Evolutionary conservation across 1,140 invertebrate species (phyloP).

Genomic region (Drosophila pseudoobscura): DNA sequence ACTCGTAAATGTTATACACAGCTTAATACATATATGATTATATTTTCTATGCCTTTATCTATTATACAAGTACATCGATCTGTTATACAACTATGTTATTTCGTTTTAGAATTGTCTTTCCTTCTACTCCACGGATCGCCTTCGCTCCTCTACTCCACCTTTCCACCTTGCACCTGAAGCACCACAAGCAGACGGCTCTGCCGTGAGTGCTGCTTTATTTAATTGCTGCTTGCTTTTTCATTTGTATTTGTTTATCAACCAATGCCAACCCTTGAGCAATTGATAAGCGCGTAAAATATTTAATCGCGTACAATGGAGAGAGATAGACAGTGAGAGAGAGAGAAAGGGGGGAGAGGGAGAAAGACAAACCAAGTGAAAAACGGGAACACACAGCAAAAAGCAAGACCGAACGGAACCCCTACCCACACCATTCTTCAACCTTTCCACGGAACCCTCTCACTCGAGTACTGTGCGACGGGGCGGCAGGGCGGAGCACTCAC

Average conservation of each 20-base stretch:
- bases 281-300: slow-evolving; percentile 78
- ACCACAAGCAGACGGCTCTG: slow-evolving; percentile 9
- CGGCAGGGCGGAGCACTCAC: slow-evolving; percentile 45
- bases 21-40: too few species aligned
- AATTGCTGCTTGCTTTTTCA: slow-evolving; percentile 49
- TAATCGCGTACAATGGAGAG: slow-evolving; percentile 53
- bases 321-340: slow-evolving; percentile 1
- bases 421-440: too few species aligned
- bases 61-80: too few species aligned
- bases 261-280: slow-evolving; percentile 70
- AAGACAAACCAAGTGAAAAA: slow-evolving; percentile 52
- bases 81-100: too few species aligned
- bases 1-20: too few species aligned
- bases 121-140: too few species aligned
- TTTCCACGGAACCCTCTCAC: too few species aligned
- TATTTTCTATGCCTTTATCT: too few species aligned
- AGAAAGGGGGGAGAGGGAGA: slow-evolving; percentile 27
- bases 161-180: too few species aligned
- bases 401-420: slow-evolving; percentile 4
- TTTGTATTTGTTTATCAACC: slow-evolving; percentile 62
- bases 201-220: slow-evolving; percentile 22
- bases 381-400: slow-evolving; percentile 17
- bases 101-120: too few species aligned
- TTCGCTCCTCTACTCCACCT: too few species aligned
- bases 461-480: slow-evolving; percentile 1